Conservation (phyloP, 2,888 invertebrate genomes). For the Leptothorax acervorum region DNA sequence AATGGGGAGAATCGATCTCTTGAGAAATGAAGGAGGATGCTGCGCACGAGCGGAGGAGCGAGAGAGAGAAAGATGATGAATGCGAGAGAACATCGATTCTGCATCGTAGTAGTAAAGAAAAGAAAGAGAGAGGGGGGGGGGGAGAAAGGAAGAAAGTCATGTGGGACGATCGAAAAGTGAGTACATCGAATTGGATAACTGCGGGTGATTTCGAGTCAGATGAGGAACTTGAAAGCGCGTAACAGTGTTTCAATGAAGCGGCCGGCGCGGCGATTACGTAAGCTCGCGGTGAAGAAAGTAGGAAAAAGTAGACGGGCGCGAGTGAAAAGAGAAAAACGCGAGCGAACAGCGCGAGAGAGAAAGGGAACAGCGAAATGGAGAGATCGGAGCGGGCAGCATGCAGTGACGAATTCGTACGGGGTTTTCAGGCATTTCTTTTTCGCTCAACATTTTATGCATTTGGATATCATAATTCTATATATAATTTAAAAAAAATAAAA, state of each 20-base stretch:
- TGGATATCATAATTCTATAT: neutral
- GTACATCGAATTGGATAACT: constrained; percentile 20
- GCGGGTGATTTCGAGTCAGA: neutral
- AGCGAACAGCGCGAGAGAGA: constrained; percentile 56
- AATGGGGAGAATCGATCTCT: constrained; percentile 21
- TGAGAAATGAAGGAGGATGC: constrained; percentile 16
- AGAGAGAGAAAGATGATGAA: constrained; percentile 5
- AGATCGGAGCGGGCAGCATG: neutral
- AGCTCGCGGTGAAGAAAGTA: constrained; percentile 55
- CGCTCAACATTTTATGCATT: neutral
- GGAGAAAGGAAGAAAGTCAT: neutral
- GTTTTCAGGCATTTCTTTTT: neutral
- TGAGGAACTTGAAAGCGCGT: neutral
- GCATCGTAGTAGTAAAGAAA: neutral
- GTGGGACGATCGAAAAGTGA: constrained; percentile 27
- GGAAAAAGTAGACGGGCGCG: constrained; percentile 60
- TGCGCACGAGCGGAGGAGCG: neutral
- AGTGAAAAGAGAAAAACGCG: constrained; percentile 52
- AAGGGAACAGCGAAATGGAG: constrained; percentile 8
- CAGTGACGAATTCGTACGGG: neutral
- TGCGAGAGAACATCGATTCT: neutral
- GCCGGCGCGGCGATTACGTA: constrained; percentile 16
- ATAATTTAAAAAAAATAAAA: neutral
- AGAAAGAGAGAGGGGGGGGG: neutral
- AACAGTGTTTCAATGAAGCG: constrained; percentile 35